Percentiles rank a stretch among this genome's conserved stretches.
Evolutionary conservation across 30 jellyfish, hydroid and myxozoan genomes (phyloP).

Genomic region (Aurelia coerulea): DNA sequence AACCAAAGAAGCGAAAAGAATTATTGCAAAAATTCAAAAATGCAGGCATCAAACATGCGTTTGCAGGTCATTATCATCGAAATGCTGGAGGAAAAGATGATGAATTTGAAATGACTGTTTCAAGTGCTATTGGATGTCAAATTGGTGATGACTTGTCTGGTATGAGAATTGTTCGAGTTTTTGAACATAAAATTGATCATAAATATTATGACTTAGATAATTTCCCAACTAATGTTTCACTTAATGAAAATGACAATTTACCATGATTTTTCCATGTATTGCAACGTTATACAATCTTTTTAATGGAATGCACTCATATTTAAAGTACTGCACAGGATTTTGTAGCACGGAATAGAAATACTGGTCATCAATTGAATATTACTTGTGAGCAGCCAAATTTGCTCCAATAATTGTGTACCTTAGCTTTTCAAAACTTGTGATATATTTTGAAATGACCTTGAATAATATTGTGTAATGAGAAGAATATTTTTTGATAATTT

Average conservation of each 20-base stretch:
- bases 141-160: slow-evolving; percentile 92
- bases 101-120: slow-evolving; percentile 83
- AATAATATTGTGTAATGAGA: too few relatives aligned
- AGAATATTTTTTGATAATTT: too few relatives aligned
- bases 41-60: slow-evolving; percentile 84
- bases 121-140: slow-evolving; percentile 96
- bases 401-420: too few relatives aligned
- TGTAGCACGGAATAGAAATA: too few relatives aligned
- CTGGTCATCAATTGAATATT: too few relatives aligned
- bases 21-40: slow-evolving; percentile 49
- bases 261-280: slow-evolving; percentile 7
- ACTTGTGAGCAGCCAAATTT: too few relatives aligned
- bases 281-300: too few relatives aligned
- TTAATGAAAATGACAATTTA: slow-evolving; percentile 11
- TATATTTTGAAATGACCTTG: too few relatives aligned
- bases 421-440: too few relatives aligned
- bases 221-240: slow-evolving; percentile 55
- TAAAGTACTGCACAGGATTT: too few relatives aligned
- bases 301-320: too few relatives aligned
- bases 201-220: slow-evolving; percentile 84
- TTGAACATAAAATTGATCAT: slow-evolving; percentile 79
- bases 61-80: slow-evolving; percentile 97
- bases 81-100: slow-evolving; percentile 94
- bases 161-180: slow-evolving; percentile 87
- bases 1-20: slow-evolving; percentile 31